A percentile compares a stretch with the other conserved stretches of the same genome.
These are phyloP conservation scores for Drymonia ruficornis DNA, from an alignment of 2,888 invertebrate species.

Conservation along the genomic window DNA sequence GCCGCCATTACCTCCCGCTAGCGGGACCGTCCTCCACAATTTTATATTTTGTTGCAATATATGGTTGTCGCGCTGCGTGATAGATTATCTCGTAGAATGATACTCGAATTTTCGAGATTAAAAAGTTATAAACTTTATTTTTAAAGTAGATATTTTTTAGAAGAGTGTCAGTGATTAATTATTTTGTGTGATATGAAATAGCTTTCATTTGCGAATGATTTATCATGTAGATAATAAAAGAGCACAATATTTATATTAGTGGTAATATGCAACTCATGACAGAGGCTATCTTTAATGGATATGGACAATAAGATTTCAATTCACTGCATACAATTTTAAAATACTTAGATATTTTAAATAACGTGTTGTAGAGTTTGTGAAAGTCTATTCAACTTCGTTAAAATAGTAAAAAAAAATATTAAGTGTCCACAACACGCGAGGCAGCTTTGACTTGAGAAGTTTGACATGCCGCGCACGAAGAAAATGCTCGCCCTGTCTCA, in stretches of 20 bases:
- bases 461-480: no score
- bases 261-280: not conserved
- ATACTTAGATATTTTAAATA: no score
- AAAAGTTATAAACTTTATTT: conserved; percentile 19
- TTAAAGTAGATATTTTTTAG: not conserved
- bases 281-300: not conserved
- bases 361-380: no score
- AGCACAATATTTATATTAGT: not conserved
- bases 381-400: no score
- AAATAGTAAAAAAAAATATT: no score
- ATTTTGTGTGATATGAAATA: not conserved
- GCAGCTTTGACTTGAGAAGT: no score
- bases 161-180: conserved; percentile 1
- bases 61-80: conserved; percentile 39
- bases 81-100: conserved; percentile 41
- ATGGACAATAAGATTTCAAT: no score
- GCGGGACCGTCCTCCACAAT: conserved; percentile 39
- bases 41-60: conserved; percentile 54
- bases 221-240: not conserved
- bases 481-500: no score
- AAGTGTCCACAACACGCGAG: no score
- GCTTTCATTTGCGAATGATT: conserved; percentile 1
- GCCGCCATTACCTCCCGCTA: conserved; percentile 39
- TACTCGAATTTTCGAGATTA: conserved; percentile 28
- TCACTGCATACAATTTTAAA: no score